These are phyloP conservation scores for Mionectes olivaceus DNA, from an alignment of 2,797 vertebrate species.

Conservation along the genomic window DNA sequence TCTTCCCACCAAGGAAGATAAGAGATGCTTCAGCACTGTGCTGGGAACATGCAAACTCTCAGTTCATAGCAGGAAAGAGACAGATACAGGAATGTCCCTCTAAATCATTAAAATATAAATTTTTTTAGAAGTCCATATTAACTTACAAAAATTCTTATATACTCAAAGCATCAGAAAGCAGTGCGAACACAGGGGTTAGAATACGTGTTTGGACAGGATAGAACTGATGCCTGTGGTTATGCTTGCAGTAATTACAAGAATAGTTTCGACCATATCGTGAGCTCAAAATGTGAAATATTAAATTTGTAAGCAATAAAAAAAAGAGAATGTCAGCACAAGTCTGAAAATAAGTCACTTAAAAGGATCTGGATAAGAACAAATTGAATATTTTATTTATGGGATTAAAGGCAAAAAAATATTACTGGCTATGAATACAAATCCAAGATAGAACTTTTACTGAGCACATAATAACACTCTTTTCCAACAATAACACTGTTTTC, in stretches of 20 bases:
- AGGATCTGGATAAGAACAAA: neutral
- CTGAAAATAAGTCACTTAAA: constrained; percentile 3
- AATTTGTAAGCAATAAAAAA: neutral
- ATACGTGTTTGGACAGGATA: neutral
- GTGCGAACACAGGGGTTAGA: neutral
- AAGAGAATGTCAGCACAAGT: neutral
- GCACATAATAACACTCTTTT: neutral
- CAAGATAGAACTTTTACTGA: neutral
- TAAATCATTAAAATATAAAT: neutral
- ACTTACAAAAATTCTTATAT: neutral
- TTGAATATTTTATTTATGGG: neutral
- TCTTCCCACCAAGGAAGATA: neutral
- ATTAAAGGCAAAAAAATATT: neutral
- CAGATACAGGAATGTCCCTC: neutral
- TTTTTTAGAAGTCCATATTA: neutral
- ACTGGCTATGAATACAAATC: neutral
- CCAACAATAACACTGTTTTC: neutral
- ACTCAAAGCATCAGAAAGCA: neutral
- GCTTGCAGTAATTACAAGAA: neutral
- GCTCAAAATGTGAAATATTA: constrained; percentile 11
- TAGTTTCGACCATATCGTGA: neutral
- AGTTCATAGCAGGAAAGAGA: neutral
- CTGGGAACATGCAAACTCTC: neutral
- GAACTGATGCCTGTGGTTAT: neutral
- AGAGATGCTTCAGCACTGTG: neutral